phyloP scores from a whole-genome alignment of 2,113 vertebrate species.

The Sminthopsis crassicaudata region DNA sequence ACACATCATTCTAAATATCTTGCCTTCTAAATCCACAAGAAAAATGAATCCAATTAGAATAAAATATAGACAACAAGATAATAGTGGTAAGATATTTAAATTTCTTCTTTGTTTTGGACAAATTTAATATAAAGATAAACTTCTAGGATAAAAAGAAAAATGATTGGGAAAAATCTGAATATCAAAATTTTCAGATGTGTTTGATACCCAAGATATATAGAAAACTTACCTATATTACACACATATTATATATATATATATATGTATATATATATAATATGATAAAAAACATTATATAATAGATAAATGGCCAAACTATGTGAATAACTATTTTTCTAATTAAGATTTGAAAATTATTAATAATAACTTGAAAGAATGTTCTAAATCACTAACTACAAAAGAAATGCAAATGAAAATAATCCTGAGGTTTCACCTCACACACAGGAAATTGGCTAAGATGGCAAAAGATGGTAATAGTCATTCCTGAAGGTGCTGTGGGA shows the following conservation, averaged over 20 bases:
- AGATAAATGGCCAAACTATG: background rate
- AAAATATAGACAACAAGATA: too few relatives aligned
- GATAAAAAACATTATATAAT: background rate
- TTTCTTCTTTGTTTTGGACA: background rate
- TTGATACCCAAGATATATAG: background rate
- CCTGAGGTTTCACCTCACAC: background rate
- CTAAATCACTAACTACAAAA: background rate
- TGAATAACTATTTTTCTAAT: background rate
- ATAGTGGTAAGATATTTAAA: background rate
- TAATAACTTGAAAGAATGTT: background rate
- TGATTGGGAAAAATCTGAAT: background rate
- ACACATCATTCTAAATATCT: too few relatives aligned
- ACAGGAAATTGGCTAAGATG: background rate
- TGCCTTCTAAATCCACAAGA: too few relatives aligned
- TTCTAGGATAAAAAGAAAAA: background rate
- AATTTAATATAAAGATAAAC: background rate
- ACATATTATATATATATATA: background rate
- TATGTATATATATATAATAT: background rate
- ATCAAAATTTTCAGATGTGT: background rate
- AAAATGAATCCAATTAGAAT: too few relatives aligned
- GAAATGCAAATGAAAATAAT: background rate
- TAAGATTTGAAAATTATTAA: background rate
- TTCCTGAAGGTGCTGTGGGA: background rate
- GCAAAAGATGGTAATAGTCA: background rate
- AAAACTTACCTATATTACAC: background rate